Conservation (phyloP, 2,888 invertebrate species). For the Apodemia zela region DNA sequence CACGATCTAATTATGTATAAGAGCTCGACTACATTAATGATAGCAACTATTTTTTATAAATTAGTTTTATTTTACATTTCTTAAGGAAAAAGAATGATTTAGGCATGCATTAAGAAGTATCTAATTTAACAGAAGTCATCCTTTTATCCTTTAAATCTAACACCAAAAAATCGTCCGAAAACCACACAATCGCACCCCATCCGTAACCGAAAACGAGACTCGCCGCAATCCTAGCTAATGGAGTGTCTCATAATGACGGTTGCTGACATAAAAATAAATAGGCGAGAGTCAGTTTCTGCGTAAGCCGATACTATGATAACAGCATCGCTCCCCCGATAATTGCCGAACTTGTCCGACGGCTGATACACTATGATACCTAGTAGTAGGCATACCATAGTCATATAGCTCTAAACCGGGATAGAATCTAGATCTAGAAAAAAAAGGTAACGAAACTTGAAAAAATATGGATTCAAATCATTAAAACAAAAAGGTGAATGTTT, state of each 20-base stretch:
- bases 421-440: no score
- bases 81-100: no score
- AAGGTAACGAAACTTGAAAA: no score
- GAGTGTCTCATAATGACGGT: conserved; percentile 81
- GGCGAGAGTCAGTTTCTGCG: conserved; percentile 80
- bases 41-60: no score
- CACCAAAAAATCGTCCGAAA: conserved; percentile 31
- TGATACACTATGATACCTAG: conserved; percentile 41
- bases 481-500: no score
- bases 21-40: no score
- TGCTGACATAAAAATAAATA: conserved; percentile 81
- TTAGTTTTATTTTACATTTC: no score
- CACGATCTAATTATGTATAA: no score
- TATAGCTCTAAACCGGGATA: no score
- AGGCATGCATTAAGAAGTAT: no score
- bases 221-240: conserved; percentile 80
- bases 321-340: conserved; percentile 77
- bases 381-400: no score
- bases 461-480: no score
- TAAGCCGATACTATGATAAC: conserved; percentile 81
- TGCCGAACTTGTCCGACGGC: conserved; percentile 63
- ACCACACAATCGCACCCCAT: conserved; percentile 65
- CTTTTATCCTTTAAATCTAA: conserved; percentile 28
- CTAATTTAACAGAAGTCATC: background rate
- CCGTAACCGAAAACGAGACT: conserved; percentile 76